These are phyloP conservation scores for Onychostruthus taczanowskii DNA, from an alignment of 2,113 vertebrate genomes.

Conservation along the genomic window DNA sequence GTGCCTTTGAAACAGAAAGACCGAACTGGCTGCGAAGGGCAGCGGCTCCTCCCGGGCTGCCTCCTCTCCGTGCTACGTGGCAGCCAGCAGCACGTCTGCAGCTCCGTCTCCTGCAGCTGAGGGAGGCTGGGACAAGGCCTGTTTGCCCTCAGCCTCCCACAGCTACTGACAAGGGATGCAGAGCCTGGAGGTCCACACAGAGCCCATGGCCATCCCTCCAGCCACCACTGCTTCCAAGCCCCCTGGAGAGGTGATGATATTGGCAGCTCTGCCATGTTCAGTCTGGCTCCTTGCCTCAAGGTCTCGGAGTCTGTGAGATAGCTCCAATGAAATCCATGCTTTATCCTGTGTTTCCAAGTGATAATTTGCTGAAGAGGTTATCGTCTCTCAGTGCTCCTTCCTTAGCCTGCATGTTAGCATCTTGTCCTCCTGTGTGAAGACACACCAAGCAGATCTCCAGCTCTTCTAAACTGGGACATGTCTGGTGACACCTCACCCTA, in stretches of 20 bases:
- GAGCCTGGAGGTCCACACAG: not conserved
- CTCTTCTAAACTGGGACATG: not conserved
- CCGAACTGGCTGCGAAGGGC: not conserved
- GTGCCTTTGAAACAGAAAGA: not conserved
- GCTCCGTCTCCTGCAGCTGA: not conserved
- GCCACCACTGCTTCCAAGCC: not conserved
- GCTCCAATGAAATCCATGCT: not conserved
- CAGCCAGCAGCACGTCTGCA: not conserved
- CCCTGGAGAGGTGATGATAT: not conserved
- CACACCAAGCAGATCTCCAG: not conserved
- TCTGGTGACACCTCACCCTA: not conserved
- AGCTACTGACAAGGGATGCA: not conserved
- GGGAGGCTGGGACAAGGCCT: not conserved
- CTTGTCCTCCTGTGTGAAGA: not conserved
- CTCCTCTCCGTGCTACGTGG: accelerated
- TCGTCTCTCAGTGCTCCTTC: not conserved
- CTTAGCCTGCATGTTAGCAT: not conserved
- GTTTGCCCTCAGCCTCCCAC: not conserved
- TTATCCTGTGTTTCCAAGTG: not conserved
- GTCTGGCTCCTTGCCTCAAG: not conserved
- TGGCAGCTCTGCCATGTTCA: accelerated
- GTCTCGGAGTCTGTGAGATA: not conserved
- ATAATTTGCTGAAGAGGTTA: not conserved
- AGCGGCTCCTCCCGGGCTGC: not conserved
- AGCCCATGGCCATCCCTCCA: accelerated